Evolutionary conservation across 2,888 invertebrate genomes (phyloP), one percentile per base, ranked within the genome.

Genomic region (Melangyna quadrimaculata): DNA sequence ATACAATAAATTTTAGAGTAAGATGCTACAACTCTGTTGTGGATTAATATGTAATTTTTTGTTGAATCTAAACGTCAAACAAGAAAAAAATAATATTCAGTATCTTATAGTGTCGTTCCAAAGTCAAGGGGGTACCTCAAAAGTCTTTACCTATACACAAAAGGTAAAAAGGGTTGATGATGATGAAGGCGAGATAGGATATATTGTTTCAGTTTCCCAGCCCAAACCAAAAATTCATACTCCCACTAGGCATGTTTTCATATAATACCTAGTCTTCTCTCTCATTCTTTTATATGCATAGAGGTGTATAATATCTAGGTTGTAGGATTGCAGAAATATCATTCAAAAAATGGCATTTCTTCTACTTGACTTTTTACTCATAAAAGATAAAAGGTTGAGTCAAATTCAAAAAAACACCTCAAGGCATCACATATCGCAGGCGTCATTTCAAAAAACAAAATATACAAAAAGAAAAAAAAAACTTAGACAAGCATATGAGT

Each of bases 381-480:
- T 19, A 55, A 35, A 59, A 63, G 29, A 29, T n/a, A 45, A 19
- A 32, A 55, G 24, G 37, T 37, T 73, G 19, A 61, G 40, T 70
- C 35, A 57, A 69, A 71, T 70, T 80, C 48, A 72, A 81, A 81
- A 72, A 81, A 81, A 43, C 77, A 73, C 86, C 70, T 86, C 32
- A 37, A 73, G 86, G 81, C 86, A 73, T 86, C 81, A 81, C 72
- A 86, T 86, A 86, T 86, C 73, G 86, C 69, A 86, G 81, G 81
- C 86, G 86, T 86, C 86, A 86, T 45, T 77, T 57, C 40, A 75
- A 75, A 80, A 71, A 86, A 32, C 27, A 43, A 57, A 43, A 40
- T 45, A 7, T 17, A 43, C 7, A 73, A 61, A 24, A 10, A 37
- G 14, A 29, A 27, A 37, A 53, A 67, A 43, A 43, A 35, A 48